Conservation (phyloP, 2,797 vertebrate species). For the Sebastolobus altivelis region DNA sequence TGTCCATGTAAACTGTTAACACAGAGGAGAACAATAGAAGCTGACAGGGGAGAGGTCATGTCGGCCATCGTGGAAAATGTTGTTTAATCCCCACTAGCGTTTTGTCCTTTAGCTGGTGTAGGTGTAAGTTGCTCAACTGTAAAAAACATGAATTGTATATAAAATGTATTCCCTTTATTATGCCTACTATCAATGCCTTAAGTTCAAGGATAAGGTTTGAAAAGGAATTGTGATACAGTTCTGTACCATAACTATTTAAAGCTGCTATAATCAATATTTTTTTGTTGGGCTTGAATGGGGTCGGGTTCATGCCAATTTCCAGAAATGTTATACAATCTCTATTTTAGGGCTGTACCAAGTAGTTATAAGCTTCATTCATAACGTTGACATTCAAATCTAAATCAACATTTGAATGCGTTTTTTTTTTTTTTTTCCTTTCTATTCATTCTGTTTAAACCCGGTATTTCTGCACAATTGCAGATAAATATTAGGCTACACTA, state of each 20-base stretch:
- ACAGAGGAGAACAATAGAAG: constrained; percentile 8
- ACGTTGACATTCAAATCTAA: no score
- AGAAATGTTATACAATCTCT: no score
- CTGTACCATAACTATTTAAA: background rate
- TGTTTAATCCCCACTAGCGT: background rate
- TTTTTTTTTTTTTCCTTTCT: no score
- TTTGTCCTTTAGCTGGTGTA: constrained; percentile 1
- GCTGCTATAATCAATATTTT: background rate
- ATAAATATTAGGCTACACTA: no score
- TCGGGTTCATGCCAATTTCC: no score
- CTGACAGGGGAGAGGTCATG: constrained; percentile 12
- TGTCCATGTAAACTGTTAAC: constrained; percentile 10
- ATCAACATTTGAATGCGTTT: no score
- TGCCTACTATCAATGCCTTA: background rate
- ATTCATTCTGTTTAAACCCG: no score
- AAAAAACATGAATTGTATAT: background rate
- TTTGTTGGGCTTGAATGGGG: no score
- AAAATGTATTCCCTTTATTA: background rate
- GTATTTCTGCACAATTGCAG: no score
- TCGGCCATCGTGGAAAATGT: constrained; percentile 1
- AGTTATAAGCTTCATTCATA: no score
- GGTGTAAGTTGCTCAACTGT: background rate
- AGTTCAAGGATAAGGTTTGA: background rate
- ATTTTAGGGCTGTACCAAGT: no score
- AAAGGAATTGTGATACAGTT: background rate